Conservation (phyloP, 2,113 vertebrate species). For the Colaptes auratus region DNA sequence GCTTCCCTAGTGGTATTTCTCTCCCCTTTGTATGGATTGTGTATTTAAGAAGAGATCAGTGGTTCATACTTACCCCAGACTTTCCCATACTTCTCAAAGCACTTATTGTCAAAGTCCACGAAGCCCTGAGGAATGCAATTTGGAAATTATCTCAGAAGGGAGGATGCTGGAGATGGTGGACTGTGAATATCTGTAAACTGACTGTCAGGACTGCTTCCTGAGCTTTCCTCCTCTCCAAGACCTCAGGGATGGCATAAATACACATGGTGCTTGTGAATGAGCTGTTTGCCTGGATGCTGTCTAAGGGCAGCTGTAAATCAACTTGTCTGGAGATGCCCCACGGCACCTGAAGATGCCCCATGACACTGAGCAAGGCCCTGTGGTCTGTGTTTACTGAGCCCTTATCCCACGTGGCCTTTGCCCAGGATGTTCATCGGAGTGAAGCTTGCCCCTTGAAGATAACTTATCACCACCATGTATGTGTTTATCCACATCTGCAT, state of each 20-base stretch:
- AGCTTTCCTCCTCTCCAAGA: neutral
- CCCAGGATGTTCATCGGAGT: rapidly evolving
- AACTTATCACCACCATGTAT: neutral
- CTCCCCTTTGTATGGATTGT: neutral
- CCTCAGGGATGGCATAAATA: rapidly evolving
- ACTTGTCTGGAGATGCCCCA: neutral
- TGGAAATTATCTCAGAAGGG: neutral
- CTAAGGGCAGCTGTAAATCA: neutral
- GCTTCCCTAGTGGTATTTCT: neutral
- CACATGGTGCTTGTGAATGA: rapidly evolving
- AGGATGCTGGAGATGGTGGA: neutral
- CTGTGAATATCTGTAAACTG: neutral
- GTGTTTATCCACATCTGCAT: neutral
- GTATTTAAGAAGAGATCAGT: neutral
- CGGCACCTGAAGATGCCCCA: neutral
- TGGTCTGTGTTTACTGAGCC: neutral
- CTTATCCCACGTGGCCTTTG: neutral
- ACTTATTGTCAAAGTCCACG: constrained; percentile 69
- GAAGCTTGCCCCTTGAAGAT: neutral
- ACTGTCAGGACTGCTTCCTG: neutral
- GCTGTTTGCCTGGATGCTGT: neutral
- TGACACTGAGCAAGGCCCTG: neutral
- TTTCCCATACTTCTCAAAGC: constrained; percentile 83
- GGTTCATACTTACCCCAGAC: constrained; percentile 82
- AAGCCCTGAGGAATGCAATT: constrained; percentile 74